phyloP scores from a whole-genome alignment of 2,888 invertebrate species.

The Chrysodeixis includens region DNA sequence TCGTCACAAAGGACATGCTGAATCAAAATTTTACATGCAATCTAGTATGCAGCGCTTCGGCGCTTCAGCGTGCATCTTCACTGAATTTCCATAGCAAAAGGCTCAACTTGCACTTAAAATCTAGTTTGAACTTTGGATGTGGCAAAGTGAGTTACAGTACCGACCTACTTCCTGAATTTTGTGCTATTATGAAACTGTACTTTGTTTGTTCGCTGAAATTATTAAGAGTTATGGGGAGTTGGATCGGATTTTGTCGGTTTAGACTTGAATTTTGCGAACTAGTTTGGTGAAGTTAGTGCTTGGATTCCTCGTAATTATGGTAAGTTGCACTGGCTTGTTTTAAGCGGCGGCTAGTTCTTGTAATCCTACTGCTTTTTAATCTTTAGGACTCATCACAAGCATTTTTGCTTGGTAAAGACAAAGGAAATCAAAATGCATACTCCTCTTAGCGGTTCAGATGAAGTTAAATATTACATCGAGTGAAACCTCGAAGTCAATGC shows the following conservation, averaged over 20 bases:
- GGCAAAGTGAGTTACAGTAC: constrained; percentile 34
- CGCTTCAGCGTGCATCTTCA: constrained; percentile 65
- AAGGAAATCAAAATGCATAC: too few relatives aligned
- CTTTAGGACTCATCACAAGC: too few relatives aligned
- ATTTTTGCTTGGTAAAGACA: too few relatives aligned
- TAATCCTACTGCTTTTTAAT: not conserved
- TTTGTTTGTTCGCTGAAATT: constrained; percentile 31
- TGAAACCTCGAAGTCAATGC: too few relatives aligned
- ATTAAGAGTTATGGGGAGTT: constrained; percentile 28
- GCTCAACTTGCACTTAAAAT: constrained; percentile 50
- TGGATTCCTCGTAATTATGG: not conserved
- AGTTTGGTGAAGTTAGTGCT: not conserved
- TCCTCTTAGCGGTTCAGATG: too few relatives aligned
- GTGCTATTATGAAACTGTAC: constrained; percentile 36
- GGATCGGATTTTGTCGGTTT: not conserved
- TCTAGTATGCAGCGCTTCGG: constrained; percentile 68
- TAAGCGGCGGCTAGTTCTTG: not conserved
- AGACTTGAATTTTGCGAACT: constrained; percentile 1
- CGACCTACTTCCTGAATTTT: constrained; percentile 43
- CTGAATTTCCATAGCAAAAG: constrained; percentile 77
- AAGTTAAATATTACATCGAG: too few relatives aligned
- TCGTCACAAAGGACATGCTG: constrained; percentile 62
- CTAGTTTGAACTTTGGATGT: constrained; percentile 41
- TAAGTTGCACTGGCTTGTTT: not conserved
- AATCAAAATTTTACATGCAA: constrained; percentile 76